phyloP scores from a whole-genome alignment of 2,113 vertebrate species.

The Chaetura pelagica region DNA sequence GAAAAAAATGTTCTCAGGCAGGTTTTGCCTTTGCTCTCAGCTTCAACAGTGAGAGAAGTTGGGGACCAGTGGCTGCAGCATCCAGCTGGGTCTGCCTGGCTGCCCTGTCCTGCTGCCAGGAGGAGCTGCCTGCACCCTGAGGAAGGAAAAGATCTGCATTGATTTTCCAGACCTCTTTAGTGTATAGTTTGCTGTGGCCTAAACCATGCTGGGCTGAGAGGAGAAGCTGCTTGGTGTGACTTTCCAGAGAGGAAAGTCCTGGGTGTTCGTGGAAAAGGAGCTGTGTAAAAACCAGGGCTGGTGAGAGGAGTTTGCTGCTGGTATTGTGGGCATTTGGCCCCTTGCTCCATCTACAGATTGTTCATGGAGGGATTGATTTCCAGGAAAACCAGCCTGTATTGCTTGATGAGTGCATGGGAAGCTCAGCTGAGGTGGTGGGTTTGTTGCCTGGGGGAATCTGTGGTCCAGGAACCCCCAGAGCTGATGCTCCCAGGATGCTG shows the following conservation, averaged over 20 bases:
- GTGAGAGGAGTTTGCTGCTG: background rate
- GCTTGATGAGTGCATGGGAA: background rate
- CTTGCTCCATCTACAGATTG: background rate
- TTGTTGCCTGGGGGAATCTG: background rate
- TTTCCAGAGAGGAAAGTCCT: rapidly evolving
- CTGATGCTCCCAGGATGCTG: background rate
- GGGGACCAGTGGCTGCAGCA: rapidly evolving
- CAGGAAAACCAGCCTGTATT: background rate
- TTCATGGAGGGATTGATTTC: background rate
- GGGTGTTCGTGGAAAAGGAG: background rate
- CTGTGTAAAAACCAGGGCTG: rapidly evolving
- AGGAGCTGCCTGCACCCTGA: background rate
- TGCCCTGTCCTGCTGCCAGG: background rate
- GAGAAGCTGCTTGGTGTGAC: too few relatives aligned
- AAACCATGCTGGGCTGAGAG: background rate
- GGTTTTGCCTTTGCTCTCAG: background rate
- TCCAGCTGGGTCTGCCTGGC: background rate
- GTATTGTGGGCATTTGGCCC: rapidly evolving
- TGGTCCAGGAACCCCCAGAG: too few relatives aligned
- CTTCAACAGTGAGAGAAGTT: background rate
- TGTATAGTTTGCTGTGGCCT: background rate
- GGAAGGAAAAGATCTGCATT: background rate
- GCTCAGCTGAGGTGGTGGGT: background rate
- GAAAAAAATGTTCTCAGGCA: background rate
- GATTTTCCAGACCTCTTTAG: background rate